Evolutionary conservation across 1,140 invertebrate genomes (phyloP).

Genomic region (Batillaria attramentaria): DNA sequence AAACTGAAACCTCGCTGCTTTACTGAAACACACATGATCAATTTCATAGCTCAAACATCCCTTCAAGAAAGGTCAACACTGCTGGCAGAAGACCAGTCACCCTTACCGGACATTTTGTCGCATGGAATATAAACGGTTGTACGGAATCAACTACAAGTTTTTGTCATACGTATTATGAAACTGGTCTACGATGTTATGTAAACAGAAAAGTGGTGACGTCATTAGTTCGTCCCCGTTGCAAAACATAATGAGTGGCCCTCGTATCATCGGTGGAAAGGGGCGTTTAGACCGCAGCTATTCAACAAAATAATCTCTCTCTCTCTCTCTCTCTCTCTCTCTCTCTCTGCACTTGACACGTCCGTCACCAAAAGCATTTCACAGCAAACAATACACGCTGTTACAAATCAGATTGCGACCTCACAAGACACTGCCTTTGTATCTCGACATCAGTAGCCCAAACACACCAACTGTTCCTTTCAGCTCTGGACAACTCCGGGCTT

Average conservation of each 20-base stretch:
- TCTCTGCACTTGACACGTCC: too few species aligned
- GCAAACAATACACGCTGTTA: too few species aligned
- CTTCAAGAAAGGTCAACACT: not conserved
- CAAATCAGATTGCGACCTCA: too few species aligned
- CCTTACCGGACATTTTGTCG: conserved; percentile 2
- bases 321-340: not conserved
- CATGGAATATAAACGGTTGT: not conserved
- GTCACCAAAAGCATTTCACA: too few species aligned
- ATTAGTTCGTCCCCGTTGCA: not conserved
- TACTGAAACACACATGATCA: too few species aligned
- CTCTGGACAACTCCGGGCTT: too few species aligned
- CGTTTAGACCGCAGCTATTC: too few species aligned
- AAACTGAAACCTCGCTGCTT: too few species aligned
- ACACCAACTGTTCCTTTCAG: too few species aligned
- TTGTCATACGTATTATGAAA: not conserved
- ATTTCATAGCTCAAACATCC: not conserved
- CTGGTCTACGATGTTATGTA: not conserved
- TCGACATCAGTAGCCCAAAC: too few species aligned
- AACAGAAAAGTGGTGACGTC: not conserved
- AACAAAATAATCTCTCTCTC: not conserved
- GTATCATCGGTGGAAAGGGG: too few species aligned
- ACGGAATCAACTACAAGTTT: not conserved
- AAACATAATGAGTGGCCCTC: not conserved
- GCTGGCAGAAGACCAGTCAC: not conserved
- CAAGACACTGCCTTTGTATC: too few species aligned